phyloP scores from a whole-genome alignment of 2,888 invertebrate species.

The Spialia ferax region DNA sequence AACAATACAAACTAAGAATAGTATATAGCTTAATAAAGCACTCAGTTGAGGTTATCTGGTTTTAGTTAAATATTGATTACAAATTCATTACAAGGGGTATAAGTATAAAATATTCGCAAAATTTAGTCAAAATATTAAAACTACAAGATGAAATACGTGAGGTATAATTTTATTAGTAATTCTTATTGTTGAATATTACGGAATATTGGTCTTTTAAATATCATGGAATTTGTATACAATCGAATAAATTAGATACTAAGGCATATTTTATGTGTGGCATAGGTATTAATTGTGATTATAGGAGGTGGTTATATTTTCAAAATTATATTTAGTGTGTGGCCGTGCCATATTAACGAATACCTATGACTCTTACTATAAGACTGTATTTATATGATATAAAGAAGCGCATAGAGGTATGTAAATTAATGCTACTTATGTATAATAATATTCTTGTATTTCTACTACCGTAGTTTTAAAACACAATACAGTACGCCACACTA shows the following conservation, averaged over 20 bases:
- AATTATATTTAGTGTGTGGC: slow-evolving; percentile 18
- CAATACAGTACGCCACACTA: too few species aligned
- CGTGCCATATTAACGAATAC: not conserved
- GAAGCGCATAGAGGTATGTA: too few species aligned
- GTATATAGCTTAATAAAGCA: slow-evolving; percentile 33
- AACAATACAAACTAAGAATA: slow-evolving; percentile 10
- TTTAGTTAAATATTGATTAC: slow-evolving; percentile 28
- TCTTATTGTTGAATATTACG: slow-evolving; percentile 32
- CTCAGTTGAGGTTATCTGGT: slow-evolving; percentile 36
- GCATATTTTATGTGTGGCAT: slow-evolving; percentile 33
- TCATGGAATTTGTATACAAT: slow-evolving; percentile 22
- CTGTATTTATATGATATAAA: too few species aligned
- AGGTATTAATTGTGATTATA: slow-evolving; percentile 31
- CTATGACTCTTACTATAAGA: too few species aligned
- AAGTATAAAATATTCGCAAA: slow-evolving; percentile 31
- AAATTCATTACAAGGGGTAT: slow-evolving; percentile 29
- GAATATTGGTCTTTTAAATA: slow-evolving; percentile 38
- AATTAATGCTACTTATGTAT: too few species aligned
- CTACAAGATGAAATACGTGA: slow-evolving; percentile 29
- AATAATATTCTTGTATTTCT: too few species aligned
- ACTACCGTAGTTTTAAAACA: too few species aligned
- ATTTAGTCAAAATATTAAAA: slow-evolving; percentile 32
- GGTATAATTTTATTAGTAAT: slow-evolving; percentile 31
- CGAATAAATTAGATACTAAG: slow-evolving; percentile 30
- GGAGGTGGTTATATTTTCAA: slow-evolving; percentile 32